phyloP scores from a whole-genome alignment of 2,113 vertebrate species.

The Engystomops pustulosus region DNA sequence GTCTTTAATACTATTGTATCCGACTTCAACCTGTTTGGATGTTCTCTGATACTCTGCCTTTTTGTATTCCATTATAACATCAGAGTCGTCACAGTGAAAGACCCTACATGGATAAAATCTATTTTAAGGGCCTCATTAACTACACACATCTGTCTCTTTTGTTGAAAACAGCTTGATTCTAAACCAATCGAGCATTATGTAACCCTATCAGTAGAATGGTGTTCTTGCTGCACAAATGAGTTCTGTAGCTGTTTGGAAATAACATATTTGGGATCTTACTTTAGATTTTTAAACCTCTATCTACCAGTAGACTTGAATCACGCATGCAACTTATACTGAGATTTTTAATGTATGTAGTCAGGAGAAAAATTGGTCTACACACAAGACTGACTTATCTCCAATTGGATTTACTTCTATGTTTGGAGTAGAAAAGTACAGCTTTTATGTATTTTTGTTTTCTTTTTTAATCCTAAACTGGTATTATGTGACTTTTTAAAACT shows the following conservation, averaged over 20 bases:
- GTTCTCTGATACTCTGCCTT: background rate
- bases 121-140: conserved; percentile 28
- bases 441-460: no score
- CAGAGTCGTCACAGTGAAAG: background rate
- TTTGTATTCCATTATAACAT: conserved; percentile 15
- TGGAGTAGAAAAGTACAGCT: no score
- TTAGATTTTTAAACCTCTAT: background rate
- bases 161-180: conserved; percentile 32
- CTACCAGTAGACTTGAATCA: background rate
- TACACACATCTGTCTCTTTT: conserved; percentile 20
- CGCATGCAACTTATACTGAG: background rate
- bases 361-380: no score
- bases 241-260: background rate
- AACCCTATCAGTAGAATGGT: background rate
- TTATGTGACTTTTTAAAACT: no score
- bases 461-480: no score
- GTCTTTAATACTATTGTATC: background rate
- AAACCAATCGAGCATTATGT: conserved; percentile 14
- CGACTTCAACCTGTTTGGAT: background rate
- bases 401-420: no score
- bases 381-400: no score
- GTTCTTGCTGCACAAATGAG: background rate
- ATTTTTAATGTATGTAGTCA: background rate
- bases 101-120: conserved; percentile 10
- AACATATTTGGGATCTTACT: background rate